Base-by-base conservation (phyloP, 1,140 invertebrate species). In the Polyergus mexicanus region DNA sequence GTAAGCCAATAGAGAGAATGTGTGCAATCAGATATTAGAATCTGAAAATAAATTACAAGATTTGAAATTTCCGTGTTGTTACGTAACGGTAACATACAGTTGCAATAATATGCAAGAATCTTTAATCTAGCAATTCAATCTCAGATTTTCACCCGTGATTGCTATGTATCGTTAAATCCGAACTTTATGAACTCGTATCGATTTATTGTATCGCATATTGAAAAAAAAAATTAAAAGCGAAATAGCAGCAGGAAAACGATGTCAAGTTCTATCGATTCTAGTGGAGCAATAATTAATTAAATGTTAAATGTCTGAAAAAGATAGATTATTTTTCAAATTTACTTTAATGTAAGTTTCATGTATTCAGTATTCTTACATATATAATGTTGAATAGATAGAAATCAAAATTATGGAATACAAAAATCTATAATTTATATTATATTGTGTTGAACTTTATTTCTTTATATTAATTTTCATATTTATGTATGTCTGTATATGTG, bases 101-200 rank as follows among this genome's bases (percentile, higher is more conserved):
- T 72, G 22, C 78, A 58, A 72, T 60, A 60, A 72, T 25, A 83
- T 38, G 44, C 58, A 25, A 22, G 13, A 83, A 25, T 83, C 62
- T 72, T 5, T 22, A 69, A 80, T 72, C 54, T 62, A 72, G 19
- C 66, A 35, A 47, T 83, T 83, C 78, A 83, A 81, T 83, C 68
- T 83, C 35, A 83, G 78, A 47, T 44, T 72, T 83, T 35, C 4
- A 60, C 25, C 13, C 38, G 19, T 25, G 19, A 62, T 58, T 72
- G 35, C 68, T 62, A 81, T 32, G 68, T 60, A 54, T 83, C 78
- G 35, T 72, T 25, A 25, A 51, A 83, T 83, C 25, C 54, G 4
- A 13, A 41, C 4, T 83, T 81, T 72, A 83, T 72, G 22, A 10
- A 35, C n/a, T 16, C 5, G 51, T 63, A 51, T 56, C 77, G 65